Percentiles rank a stretch among this genome's conserved stretches.
Conservation (phyloP, 1,140 invertebrate species). For the Drosophila truncata region DNA sequence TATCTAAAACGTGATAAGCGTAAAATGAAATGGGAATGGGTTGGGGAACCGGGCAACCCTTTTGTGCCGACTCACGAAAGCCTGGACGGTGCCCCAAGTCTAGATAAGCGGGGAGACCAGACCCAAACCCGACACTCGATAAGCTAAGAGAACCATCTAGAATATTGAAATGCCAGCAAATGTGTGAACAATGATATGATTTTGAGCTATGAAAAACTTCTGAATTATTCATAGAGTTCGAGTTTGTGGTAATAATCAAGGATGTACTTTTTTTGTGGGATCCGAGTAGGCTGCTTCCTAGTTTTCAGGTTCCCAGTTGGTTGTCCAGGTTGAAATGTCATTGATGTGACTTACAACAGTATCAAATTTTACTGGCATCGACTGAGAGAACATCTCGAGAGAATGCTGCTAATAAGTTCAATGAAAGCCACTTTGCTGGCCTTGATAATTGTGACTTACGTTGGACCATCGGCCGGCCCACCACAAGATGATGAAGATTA, state of each 20-base stretch:
- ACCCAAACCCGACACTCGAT: not conserved
- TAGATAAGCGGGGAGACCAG: not conserved
- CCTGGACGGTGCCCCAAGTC: too few relatives aligned
- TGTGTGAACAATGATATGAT: not conserved
- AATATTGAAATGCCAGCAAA: not conserved
- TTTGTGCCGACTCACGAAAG: slow-evolving; percentile 6
- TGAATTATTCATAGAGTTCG: not conserved
- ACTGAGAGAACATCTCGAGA: not conserved
- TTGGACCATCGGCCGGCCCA: not conserved
- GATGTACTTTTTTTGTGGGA: not conserved
- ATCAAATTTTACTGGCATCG: not conserved
- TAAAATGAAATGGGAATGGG: too few relatives aligned
- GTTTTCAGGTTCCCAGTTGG: not conserved
- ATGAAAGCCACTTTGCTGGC: not conserved
- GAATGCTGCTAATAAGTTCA: not conserved
- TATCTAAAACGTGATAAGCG: slow-evolving; percentile 12
- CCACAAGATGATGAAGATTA: not conserved
- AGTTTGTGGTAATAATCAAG: not conserved
- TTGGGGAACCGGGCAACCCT: not conserved
- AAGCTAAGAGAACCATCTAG: slow-evolving; percentile 2
- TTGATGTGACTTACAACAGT: not conserved
- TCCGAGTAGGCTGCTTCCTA: not conserved
- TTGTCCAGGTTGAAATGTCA: not conserved
- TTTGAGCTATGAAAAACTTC: not conserved
- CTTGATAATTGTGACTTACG: not conserved